A percentile compares a stretch with the other conserved stretches of the same genome.
phyloP scores from a whole-genome alignment of 1,140 invertebrate species.

The Antheraea pernyi region DNA sequence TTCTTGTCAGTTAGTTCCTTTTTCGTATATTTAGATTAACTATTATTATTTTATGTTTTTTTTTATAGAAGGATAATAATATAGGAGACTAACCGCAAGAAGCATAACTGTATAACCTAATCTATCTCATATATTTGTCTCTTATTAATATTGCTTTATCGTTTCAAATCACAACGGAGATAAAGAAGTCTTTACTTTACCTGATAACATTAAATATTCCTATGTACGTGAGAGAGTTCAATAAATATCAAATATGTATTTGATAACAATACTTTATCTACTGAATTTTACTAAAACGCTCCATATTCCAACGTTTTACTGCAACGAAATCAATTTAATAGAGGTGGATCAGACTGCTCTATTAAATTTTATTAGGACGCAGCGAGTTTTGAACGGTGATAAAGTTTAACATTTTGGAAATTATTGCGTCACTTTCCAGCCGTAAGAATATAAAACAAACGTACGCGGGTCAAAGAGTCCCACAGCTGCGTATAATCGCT shows the following conservation, averaged over 20 bases:
- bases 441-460: neutral
- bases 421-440: neutral
- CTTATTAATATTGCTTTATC: no score
- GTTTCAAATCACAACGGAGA: no score
- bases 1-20: no score
- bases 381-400: neutral
- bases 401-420: slow-evolving; percentile 11
- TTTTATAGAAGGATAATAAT: no score
- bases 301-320: neutral
- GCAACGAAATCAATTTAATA: slow-evolving; percentile 3
- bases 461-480: neutral
- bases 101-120: no score
- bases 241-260: neutral
- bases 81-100: no score
- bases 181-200: no score
- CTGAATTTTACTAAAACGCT: slow-evolving; percentile 6
- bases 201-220: no score
- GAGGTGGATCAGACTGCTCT: neutral
- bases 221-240: no score
- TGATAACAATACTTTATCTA: neutral
- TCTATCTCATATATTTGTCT: no score
- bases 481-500: neutral
- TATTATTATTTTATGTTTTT: no score
- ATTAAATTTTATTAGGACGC: slow-evolving; percentile 3
- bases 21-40: no score